These are phyloP conservation scores for Drosophila quadrilineata DNA, from an alignment of 1,140 invertebrate genomes.

Conservation along the genomic window DNA sequence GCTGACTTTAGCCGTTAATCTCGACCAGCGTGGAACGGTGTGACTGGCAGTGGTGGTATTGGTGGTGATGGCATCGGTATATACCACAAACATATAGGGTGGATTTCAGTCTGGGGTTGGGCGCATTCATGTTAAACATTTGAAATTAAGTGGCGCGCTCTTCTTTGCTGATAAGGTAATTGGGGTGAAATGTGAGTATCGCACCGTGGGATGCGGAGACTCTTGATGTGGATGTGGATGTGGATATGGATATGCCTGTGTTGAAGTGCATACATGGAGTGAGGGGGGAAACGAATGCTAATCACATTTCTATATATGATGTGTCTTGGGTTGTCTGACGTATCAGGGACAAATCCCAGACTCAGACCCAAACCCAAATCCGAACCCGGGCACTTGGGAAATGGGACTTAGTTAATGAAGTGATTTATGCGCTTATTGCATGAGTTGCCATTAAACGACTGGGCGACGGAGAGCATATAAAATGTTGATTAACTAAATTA, in stretches of 20 bases:
- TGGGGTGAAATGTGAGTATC: conserved; percentile 75
- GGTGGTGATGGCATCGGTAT: conserved; percentile 29
- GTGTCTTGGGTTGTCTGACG: neutral
- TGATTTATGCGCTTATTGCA: conserved; percentile 76
- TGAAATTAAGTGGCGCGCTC: conserved; percentile 79
- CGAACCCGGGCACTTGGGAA: no score
- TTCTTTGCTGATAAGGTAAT: conserved; percentile 79
- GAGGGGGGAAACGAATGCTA: conserved; percentile 23
- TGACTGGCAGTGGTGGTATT: no score
- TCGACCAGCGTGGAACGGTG: conserved; percentile 46
- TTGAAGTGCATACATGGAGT: neutral
- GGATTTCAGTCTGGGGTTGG: conserved; percentile 18
- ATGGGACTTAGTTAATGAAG: conserved; percentile 61
- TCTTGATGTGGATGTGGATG: neutral
- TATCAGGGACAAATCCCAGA: conserved; percentile 23
- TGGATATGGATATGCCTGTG: conserved; percentile 3
- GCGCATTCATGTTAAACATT: conserved; percentile 75
- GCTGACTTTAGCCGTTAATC: conserved; percentile 76
- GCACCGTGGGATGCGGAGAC: conserved; percentile 7
- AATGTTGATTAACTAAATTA: conserved; percentile 67
- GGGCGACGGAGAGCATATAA: no score
- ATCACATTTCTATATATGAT: conserved; percentile 38
- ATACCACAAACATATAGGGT: conserved; percentile 42
- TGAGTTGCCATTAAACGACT: conserved; percentile 59
- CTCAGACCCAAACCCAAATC: no score